phyloP scores from a whole-genome alignment of 1,140 invertebrate species.

The Halyomorpha halys region DNA sequence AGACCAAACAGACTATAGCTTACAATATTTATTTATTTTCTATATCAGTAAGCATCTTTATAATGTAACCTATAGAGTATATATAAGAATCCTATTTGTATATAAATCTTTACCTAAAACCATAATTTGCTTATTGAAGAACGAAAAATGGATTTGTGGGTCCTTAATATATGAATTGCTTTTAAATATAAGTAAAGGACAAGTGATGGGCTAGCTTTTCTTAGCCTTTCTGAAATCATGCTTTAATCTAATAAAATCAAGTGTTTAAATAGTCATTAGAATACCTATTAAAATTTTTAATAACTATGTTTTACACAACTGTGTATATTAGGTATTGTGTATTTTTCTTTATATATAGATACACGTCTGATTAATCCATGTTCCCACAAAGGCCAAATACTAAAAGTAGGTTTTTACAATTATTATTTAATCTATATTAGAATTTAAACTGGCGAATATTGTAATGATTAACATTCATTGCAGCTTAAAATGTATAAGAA shows the following conservation, averaged over 20 bases:
- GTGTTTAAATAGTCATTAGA: too few relatives aligned
- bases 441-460: not conserved
- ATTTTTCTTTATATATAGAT: not conserved
- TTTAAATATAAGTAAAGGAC: not conserved
- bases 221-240: not conserved
- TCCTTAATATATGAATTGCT: not conserved
- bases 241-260: not conserved
- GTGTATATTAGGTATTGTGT: not conserved
- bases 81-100: not conserved
- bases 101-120: not conserved
- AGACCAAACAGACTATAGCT: slow-evolving; percentile 15
- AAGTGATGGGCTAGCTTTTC: too few relatives aligned
- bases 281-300: too few relatives aligned
- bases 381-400: slow-evolving; percentile 11
- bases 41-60: slow-evolving; percentile 1
- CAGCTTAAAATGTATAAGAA: too few relatives aligned
- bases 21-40: slow-evolving; percentile 15
- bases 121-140: not conserved
- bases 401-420: slow-evolving; percentile 3
- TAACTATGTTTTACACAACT: too few relatives aligned
- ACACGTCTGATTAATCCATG: not conserved
- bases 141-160: not conserved
- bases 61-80: not conserved
- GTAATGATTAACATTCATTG: not conserved
- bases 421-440: not conserved